Evolutionary conservation across 2,797 vertebrate genomes (phyloP).

Genomic region (Enteromius paludinosus): DNA sequence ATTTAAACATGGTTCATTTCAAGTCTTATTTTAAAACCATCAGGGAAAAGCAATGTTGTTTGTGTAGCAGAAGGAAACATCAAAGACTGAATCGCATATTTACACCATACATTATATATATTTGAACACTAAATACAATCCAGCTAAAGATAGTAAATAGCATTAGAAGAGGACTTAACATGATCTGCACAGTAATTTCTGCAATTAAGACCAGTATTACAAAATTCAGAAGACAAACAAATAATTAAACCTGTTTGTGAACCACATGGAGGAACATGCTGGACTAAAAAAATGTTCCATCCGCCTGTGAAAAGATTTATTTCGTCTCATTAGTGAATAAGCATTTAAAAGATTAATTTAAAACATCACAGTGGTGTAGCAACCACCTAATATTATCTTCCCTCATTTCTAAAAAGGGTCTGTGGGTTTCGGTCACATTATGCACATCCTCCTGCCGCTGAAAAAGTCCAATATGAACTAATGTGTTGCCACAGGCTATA

Average conservation of each 20-base stretch:
- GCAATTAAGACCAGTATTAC: slow-evolving; percentile 54
- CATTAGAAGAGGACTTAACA: slow-evolving; percentile 61
- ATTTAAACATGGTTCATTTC: not conserved
- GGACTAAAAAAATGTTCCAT: slow-evolving; percentile 2
- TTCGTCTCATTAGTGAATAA: slow-evolving; percentile 36
- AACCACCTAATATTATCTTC: slow-evolving; percentile 41
- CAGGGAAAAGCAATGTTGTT: not conserved
- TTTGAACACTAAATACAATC: slow-evolving; percentile 48
- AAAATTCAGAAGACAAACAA: slow-evolving; percentile 40
- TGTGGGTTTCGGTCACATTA: slow-evolving; percentile 32
- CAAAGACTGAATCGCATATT: slow-evolving; percentile 17
- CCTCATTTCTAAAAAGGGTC: slow-evolving; percentile 38
- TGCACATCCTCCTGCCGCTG: not conserved
- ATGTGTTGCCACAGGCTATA: slow-evolving; percentile 51
- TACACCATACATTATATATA: slow-evolving; percentile 42
- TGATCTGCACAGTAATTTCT: slow-evolving; percentile 55
- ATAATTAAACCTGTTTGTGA: slow-evolving; percentile 55
- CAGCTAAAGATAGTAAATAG: slow-evolving; percentile 59
- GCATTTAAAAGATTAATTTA: slow-evolving; percentile 55
- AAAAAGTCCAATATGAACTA: slow-evolving; percentile 61
- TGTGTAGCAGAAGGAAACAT: slow-evolving; percentile 20
- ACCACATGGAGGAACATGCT: slow-evolving; percentile 28
- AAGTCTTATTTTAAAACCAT: slow-evolving; percentile 2
- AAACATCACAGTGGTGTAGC: slow-evolving; percentile 56
- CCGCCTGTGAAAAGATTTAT: slow-evolving; percentile 41